A percentile compares a stretch with the other conserved stretches of the same genome.
These are phyloP conservation scores for Sebastes matsubarae DNA, from an alignment of 2,797 vertebrate species.

Conservation along the genomic window DNA sequence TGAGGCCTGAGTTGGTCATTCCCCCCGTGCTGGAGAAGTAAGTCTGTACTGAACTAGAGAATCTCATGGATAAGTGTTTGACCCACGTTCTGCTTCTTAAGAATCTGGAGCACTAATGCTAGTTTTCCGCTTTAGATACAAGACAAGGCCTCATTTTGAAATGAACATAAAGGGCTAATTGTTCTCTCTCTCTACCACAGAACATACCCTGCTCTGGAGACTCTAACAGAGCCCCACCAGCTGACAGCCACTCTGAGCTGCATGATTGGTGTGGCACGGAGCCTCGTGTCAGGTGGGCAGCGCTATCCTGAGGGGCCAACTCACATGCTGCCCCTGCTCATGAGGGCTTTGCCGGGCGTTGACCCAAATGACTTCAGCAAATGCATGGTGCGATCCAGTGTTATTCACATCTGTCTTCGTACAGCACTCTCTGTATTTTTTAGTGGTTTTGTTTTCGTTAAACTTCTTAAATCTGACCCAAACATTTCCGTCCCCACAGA, in stretches of 20 bases:
- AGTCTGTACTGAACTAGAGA: conserved; percentile 54
- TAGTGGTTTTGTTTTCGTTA: neutral
- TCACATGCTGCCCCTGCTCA: conserved; percentile 96
- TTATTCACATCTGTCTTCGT: neutral
- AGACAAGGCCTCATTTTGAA: conserved; percentile 12
- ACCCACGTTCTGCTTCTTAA: neutral
- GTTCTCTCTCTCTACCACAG: conserved; percentile 69
- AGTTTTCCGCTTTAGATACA: conserved; percentile 8
- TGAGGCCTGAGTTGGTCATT: conserved; percentile 96
- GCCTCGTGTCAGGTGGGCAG: conserved; percentile 90
- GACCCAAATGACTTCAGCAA: conserved; percentile 99
- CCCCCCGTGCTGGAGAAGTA: conserved; percentile 97
- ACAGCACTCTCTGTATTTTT: neutral
- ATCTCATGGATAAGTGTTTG: neutral
- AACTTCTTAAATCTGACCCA: neutral
- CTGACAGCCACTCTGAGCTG: conserved; percentile 97
- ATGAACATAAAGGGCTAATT: conserved; percentile 45
- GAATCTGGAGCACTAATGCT: neutral
- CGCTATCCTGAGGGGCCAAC: conserved; percentile 96
- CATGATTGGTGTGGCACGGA: conserved; percentile 96
- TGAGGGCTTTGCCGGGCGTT: conserved; percentile 96
- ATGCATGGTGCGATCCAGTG: conserved; percentile 90
- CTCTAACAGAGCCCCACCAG: conserved; percentile 97
- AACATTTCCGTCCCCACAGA: conserved; percentile 76
- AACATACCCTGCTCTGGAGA: conserved; percentile 97